These are phyloP conservation scores for Aplochiton taeniatus DNA, from an alignment of 2,797 vertebrate species.

Conservation along the genomic window DNA sequence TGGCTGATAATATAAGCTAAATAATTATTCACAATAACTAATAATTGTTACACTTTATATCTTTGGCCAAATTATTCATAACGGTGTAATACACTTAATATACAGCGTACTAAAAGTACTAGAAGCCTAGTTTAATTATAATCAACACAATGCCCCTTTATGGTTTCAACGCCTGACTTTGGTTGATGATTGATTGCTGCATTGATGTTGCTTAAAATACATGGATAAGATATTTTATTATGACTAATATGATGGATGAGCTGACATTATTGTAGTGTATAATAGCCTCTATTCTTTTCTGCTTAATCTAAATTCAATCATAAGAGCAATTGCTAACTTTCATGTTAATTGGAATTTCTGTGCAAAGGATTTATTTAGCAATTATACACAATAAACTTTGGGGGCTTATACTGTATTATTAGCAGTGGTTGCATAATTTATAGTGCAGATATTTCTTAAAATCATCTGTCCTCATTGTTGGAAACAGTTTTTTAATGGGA, in stretches of 20 bases:
- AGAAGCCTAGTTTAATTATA: too few species aligned
- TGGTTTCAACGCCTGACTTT: constrained; percentile 17
- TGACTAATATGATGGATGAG: constrained; percentile 35
- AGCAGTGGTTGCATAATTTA: too few species aligned
- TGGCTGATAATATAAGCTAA: too few species aligned
- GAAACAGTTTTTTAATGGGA: too few species aligned
- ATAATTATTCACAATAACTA: too few species aligned
- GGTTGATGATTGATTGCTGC: constrained; percentile 34
- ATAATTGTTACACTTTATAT: too few species aligned
- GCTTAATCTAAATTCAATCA: constrained; percentile 38
- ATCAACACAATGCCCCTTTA: background rate
- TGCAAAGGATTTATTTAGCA: background rate
- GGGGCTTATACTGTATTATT: too few species aligned
- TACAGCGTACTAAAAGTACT: too few species aligned
- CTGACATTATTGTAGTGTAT: constrained; percentile 14
- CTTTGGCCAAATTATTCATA: too few species aligned
- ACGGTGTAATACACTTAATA: too few species aligned
- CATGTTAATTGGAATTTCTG: constrained; percentile 27
- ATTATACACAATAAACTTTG: constrained; percentile 2
- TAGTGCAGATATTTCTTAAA: too few species aligned
- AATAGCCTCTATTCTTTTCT: constrained; percentile 22
- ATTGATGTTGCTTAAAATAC: constrained; percentile 14
- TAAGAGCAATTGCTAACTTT: constrained; percentile 19
- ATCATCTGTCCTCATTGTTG: too few species aligned
- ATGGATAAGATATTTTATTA: constrained; percentile 25